These are phyloP conservation scores for Amphipoea lucens DNA, from an alignment of 2,888 invertebrate species.

Conservation along the genomic window DNA sequence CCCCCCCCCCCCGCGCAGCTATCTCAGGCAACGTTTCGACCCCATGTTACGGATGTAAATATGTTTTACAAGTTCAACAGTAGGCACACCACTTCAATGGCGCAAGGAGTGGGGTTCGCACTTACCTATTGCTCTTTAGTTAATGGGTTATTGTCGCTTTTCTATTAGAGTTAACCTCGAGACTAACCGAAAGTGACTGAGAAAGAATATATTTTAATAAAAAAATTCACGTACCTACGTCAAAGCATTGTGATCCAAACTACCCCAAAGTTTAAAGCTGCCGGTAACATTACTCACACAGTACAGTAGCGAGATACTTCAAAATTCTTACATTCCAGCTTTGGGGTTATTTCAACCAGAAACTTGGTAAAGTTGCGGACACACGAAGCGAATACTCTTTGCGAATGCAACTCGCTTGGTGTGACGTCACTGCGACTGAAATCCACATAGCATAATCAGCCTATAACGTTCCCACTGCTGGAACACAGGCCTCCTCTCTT, in stretches of 20 bases:
- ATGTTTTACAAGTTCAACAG: neutral
- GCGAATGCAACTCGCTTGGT: neutral
- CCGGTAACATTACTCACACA: conserved; percentile 39
- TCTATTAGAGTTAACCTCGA: neutral
- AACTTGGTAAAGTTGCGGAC: conserved; percentile 48
- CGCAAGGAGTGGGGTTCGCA: neutral
- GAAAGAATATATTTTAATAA: neutral
- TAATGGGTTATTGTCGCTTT: neutral
- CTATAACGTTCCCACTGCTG: neutral
- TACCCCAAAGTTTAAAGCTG: conserved; percentile 63
- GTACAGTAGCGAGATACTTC: conserved; percentile 43
- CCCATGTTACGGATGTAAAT: neutral
- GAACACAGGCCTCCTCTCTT: neutral
- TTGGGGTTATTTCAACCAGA: conserved; percentile 64
- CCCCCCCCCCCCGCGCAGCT: too few species aligned
- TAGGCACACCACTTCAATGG: neutral
- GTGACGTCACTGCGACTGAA: neutral
- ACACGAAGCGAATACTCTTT: neutral
- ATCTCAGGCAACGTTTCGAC: too few species aligned
- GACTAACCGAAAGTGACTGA: neutral
- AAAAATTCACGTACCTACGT: neutral
- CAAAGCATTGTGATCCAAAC: conserved; percentile 32
- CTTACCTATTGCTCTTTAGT: neutral
- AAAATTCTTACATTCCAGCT: conserved; percentile 56
- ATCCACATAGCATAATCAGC: neutral